A percentile compares a stretch with the other conserved stretches of the same genome.
Evolutionary conservation across 2,888 invertebrate species (phyloP).

Genomic region (Philopedon plagiatum): DNA sequence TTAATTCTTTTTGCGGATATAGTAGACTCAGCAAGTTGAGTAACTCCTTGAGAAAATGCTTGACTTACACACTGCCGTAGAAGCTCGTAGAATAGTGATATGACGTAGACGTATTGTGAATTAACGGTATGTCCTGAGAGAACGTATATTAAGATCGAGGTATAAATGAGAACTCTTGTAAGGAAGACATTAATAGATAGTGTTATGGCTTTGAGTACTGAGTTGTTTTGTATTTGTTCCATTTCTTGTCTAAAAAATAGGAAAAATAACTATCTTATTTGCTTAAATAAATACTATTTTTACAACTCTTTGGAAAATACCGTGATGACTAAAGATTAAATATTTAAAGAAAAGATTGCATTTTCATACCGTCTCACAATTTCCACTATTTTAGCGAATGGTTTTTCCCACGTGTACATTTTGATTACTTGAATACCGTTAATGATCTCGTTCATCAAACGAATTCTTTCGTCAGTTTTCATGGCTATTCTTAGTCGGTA

Average conservation of each 20-base stretch:
- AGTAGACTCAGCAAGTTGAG: slow-evolving; percentile 78
- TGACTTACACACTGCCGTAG: slow-evolving; percentile 78
- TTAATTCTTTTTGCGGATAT: slow-evolving; percentile 68
- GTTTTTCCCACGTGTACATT: slow-evolving; percentile 61
- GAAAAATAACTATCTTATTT: no score
- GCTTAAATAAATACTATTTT: no score
- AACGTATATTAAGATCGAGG: slow-evolving; percentile 84
- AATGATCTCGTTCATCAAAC: slow-evolving; percentile 80
- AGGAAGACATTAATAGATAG: slow-evolving; percentile 81
- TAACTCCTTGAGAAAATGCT: slow-evolving; percentile 71
- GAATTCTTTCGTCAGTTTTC: slow-evolving; percentile 76
- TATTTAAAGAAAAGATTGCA: no score
- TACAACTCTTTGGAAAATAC: no score
- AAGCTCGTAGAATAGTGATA: slow-evolving; percentile 83
- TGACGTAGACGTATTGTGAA: slow-evolving; percentile 79
- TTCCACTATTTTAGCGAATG: slow-evolving; percentile 58
- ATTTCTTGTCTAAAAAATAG: slow-evolving; percentile 73
- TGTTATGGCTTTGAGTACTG: slow-evolving; percentile 77
- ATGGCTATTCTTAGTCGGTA: slow-evolving; percentile 70
- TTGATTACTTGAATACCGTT: slow-evolving; percentile 69
- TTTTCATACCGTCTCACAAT: slow-evolving; percentile 51
- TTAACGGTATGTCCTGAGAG: slow-evolving; percentile 73
- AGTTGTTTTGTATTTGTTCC: slow-evolving; percentile 74
- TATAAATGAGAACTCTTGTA: slow-evolving; percentile 84
- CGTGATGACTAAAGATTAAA: no score